Base-by-base conservation (phyloP, 2,797 vertebrate species). In the Triplophysa bombifrons region DNA sequence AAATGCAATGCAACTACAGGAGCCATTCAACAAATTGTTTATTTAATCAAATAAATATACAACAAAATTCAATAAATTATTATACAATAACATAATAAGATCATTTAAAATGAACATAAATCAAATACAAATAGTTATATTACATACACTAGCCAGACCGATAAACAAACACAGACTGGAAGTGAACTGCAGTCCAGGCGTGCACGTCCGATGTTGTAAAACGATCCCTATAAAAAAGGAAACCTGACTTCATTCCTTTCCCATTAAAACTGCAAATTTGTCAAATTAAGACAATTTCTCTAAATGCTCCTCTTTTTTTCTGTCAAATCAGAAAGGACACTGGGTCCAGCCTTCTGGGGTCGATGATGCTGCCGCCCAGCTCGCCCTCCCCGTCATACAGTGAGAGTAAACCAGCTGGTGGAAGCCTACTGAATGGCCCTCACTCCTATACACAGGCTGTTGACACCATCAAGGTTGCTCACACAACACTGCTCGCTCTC, bases 341-440 rank as follows among this genome's bases (percentile, higher is more conserved):
- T 53, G 90, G 90, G 77, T 85, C 95, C 87, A 95, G 92, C 89
- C 91, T 96, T 75, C 85, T 96, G 85, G 92, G 94, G 80, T 94
- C 94, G 0, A 84, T 97, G 78, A 90, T 89, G 63, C 80, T 93
- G 83, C 88, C 91, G 30, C 88, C 90, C 86, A 92, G 92, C 84
- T 96, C 95, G 0, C 94, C 95, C 0, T 94, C 94, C 0, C 93
- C 93, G 34, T 94, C 92, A 55, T 97, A 95, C 91, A 93, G 88
- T 34, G 96, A 97, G 25, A 90, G 91, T 83, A 96, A 96, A 85
- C 78, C 90, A 2, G 85, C 83, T 25, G 85, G 91, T 46, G 76
- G 87, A 72, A 83, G 93, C 68, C 91, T 96, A 63, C 92, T 96
- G 82, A 97, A 96, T 1, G 96, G 95, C 2, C 95, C 95, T 0